These are phyloP conservation scores for Cerceris rybyensis DNA, from an alignment of 2,888 invertebrate species.

Conservation along the genomic window DNA sequence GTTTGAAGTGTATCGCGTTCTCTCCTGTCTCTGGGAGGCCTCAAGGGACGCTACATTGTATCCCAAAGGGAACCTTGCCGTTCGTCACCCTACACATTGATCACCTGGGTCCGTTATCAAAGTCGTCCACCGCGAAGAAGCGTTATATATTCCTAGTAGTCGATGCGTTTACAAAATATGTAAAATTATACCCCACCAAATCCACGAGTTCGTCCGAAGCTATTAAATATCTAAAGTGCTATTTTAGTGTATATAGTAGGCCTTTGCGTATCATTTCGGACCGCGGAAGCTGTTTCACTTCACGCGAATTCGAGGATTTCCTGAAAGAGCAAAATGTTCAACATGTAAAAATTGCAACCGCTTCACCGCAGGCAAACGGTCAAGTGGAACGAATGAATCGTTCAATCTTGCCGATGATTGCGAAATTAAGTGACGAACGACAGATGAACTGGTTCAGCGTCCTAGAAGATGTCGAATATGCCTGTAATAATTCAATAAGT, in stretches of 20 bases:
- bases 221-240: constrained; percentile 47
- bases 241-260: constrained; percentile 58
- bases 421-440: constrained; percentile 18
- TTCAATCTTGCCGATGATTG: constrained; percentile 25
- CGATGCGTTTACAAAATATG: constrained; percentile 22
- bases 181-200: constrained; percentile 23
- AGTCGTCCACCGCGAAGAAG: not conserved
- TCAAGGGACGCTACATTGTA: constrained; percentile 2
- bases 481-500: constrained; percentile 52
- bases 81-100: constrained; percentile 15
- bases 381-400: constrained; percentile 67
- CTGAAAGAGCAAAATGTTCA: constrained; percentile 45
- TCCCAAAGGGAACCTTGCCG: constrained; percentile 9
- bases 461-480: constrained; percentile 51
- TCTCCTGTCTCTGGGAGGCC: not conserved
- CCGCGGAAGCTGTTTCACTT: constrained; percentile 70
- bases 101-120: constrained; percentile 13
- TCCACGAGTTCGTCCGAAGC: constrained; percentile 38
- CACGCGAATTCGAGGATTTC: constrained; percentile 63
- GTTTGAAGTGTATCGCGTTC: constrained; percentile 23
- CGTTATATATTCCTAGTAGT: constrained; percentile 14
- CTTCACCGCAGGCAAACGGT: constrained; percentile 71
- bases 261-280: constrained; percentile 64
- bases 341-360: constrained; percentile 67
- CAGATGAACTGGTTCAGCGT: constrained; percentile 46